Conservation (phyloP, 2,797 vertebrate species). For the Rhabdophis nuchalis region DNA sequence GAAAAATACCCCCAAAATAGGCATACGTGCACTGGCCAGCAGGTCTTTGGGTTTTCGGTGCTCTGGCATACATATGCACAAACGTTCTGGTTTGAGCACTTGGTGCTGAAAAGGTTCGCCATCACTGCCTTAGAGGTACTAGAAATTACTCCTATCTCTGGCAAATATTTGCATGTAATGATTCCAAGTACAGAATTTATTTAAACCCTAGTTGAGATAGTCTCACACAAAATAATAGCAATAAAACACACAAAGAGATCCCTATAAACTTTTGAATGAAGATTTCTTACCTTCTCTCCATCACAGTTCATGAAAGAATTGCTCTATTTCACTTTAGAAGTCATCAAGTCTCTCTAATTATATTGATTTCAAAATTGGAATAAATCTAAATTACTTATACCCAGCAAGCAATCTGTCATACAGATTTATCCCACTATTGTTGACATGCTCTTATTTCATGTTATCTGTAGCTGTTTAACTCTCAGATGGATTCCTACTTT, state of each 20-base stretch:
- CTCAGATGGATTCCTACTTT: background rate
- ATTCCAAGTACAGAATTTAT: background rate
- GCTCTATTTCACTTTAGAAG: constrained; percentile 28
- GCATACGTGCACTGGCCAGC: too few relatives aligned
- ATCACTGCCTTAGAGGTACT: background rate
- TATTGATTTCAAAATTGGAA: background rate
- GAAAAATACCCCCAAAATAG: too few relatives aligned
- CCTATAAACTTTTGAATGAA: constrained; percentile 3
- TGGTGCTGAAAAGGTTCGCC: too few relatives aligned
- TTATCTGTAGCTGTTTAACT: background rate
- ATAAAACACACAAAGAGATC: background rate
- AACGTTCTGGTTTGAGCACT: too few relatives aligned
- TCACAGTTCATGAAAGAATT: background rate
- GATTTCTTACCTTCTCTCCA: background rate
- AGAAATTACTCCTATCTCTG: background rate
- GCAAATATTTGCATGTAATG: background rate
- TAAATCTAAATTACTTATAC: background rate
- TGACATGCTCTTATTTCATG: background rate
- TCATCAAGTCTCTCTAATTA: background rate
- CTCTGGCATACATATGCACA: too few relatives aligned
- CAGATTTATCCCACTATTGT: background rate
- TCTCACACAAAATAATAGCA: background rate
- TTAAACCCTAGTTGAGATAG: background rate
- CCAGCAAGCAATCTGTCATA: background rate
- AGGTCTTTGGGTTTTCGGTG: too few relatives aligned